Conservation (phyloP, 2,888 invertebrate species). For the Branchellion lobata region DNA sequence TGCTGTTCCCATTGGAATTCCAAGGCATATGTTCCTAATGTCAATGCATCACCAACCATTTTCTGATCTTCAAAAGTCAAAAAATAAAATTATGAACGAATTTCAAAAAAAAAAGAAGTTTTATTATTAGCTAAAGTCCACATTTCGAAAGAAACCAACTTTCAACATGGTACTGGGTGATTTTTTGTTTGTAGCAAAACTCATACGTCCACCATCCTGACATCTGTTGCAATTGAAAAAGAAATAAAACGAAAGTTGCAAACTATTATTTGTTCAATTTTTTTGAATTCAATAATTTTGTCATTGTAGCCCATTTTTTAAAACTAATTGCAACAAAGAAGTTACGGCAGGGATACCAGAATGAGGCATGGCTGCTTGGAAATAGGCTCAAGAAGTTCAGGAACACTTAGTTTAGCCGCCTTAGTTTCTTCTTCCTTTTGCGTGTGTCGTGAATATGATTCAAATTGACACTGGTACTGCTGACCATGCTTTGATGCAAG, state of each 20-base stretch:
- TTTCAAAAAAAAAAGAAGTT: too few species aligned
- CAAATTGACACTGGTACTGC: constrained; percentile 43
- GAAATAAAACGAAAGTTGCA: too few species aligned
- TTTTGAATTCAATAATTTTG: too few species aligned
- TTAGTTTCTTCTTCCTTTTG: constrained; percentile 59
- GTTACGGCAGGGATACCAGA: too few species aligned
- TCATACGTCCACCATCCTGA: constrained; percentile 66
- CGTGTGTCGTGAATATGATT: constrained; percentile 52
- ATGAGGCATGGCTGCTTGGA: constrained; percentile 60
- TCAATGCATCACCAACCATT: constrained; percentile 44
- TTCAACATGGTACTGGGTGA: constrained; percentile 63
- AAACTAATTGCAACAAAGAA: too few species aligned
- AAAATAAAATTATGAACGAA: too few species aligned
- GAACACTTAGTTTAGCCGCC: constrained; percentile 58
- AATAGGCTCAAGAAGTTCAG: constrained; percentile 62
- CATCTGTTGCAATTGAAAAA: constrained; percentile 59
- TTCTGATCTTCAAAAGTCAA: constrained; percentile 43
- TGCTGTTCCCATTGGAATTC: constrained; percentile 61
- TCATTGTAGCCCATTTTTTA: too few species aligned
- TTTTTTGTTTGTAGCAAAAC: constrained; percentile 63
- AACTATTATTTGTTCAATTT: too few species aligned
- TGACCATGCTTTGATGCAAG: constrained; percentile 41
- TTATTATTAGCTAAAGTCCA: too few species aligned
- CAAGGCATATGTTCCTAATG: constrained; percentile 56
- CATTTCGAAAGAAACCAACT: constrained; percentile 59